A percentile compares a stretch with the other conserved stretches of the same genome.
Evolutionary conservation across 2,888 invertebrate species (phyloP).

Genomic region (Glyphotaelius pellucidus): DNA sequence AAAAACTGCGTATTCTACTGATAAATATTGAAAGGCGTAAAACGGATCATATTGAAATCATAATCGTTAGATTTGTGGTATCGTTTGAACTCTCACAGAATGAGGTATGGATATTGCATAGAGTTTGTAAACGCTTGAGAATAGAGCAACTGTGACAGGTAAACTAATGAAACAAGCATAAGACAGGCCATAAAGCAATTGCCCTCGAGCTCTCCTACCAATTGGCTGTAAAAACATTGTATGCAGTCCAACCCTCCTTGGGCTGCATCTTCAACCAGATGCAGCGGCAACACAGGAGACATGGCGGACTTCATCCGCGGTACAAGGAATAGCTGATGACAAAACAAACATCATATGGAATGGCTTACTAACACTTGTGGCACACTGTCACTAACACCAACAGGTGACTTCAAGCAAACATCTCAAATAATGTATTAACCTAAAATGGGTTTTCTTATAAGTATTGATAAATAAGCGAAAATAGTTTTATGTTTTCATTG

Average conservation of each 20-base stretch:
- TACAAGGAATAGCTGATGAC: conserved; percentile 50
- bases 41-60: conserved; percentile 14
- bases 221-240: conserved; percentile 52
- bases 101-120: conserved; percentile 36
- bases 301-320: conserved; percentile 46
- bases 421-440: too few species aligned
- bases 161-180: conserved; percentile 48
- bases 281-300: conserved; percentile 31
- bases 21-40: conserved; percentile 46
- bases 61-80: background rate
- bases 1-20: conserved; percentile 40
- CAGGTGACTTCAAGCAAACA: too few species aligned
- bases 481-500: too few species aligned
- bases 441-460: too few species aligned
- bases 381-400: background rate
- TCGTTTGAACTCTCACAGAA: background rate
- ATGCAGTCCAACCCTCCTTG: conserved; percentile 45
- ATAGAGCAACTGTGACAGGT: conserved; percentile 24
- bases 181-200: conserved; percentile 42
- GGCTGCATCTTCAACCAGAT: conserved; percentile 25
- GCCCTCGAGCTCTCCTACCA: conserved; percentile 46
- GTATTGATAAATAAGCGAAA: too few species aligned
- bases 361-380: background rate
- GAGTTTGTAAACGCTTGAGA: conserved; percentile 10
- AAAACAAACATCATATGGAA: conserved; percentile 26